Base-by-base conservation (phyloP, 2,797 vertebrate genomes). In the Molossus molossus region DNA sequence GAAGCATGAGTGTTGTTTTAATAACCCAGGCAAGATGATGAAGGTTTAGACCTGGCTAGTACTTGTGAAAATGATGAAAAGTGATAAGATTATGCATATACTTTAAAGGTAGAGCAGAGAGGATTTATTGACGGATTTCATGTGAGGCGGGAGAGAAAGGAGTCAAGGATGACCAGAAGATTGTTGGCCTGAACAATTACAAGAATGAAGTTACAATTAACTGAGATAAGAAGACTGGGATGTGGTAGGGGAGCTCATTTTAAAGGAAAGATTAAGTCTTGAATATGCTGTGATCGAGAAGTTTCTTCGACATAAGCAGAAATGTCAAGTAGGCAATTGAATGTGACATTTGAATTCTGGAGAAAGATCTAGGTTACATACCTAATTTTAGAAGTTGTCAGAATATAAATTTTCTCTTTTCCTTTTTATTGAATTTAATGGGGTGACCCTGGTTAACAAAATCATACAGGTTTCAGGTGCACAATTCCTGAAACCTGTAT, bases 21-120 rank as follows among this genome's bases (percentile, higher is more conserved):
- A 55, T 88, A 69, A 67, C 11, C 15, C 37, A 79, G 57, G 6
- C 27, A 69, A 87, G 67, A 87, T 84, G 33, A 11, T 53, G 12
- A 40, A 27, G 45, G n/a, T 50, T 89, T 70, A 96, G 50, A 53
- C 27, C 37, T 48, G 29, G 27, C n/a, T 80, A 5, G 9, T 72
- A 25, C 79, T 33, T 85, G 12, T 91, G 14, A 25, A 67, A 76
- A 40, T 70, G 12, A 9, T 91, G 80, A 73, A 33, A 75, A 92
- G 77, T 87, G 33, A 20, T 94, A 83, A 80, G 77, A 57, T 83
- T 90, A 76, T 62, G 21, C 27, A 62, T 60, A 48, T 75, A 69
- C 25, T 87, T 89, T 62, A 40, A 64, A 90, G 40, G 23, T 87
- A 40, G n/a, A 72, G 13, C 27, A 80, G 40, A 85, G 80, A 81